Conservation (phyloP, 2,888 invertebrate species). For the Rotaria macrura region DNA sequence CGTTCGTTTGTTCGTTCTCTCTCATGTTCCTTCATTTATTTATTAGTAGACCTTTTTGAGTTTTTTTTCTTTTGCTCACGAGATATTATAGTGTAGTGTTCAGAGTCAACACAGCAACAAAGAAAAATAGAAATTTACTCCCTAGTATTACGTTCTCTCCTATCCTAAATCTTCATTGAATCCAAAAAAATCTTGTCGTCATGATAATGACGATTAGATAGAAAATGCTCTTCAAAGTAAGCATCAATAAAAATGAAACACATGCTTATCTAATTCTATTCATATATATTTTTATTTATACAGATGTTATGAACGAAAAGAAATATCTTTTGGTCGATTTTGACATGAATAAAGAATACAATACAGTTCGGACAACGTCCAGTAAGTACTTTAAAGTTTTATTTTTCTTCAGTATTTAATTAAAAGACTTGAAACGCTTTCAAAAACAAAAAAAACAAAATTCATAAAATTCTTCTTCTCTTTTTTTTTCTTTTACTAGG, state of each 20-base stretch:
- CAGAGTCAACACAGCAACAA: background rate
- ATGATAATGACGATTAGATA: background rate
- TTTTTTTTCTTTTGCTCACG: background rate
- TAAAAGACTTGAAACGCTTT: no score
- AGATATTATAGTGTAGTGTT: background rate
- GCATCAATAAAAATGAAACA: background rate
- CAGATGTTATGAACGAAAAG: slow-evolving; percentile 17
- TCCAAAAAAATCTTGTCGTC: background rate
- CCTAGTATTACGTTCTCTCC: background rate
- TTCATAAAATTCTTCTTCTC: background rate
- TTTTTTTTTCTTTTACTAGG: background rate
- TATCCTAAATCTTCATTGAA: background rate
- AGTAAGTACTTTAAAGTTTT: background rate
- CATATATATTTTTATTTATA: no score
- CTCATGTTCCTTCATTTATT: background rate
- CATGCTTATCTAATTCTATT: background rate
- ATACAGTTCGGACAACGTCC: background rate
- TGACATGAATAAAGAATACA: slow-evolving; percentile 2
- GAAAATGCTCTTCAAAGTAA: background rate
- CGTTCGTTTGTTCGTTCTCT: background rate
- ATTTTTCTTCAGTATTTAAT: no score
- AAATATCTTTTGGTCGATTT: background rate
- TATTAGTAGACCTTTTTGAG: background rate
- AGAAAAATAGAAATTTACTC: no score
- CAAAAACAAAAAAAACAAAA: no score